Conservation (phyloP, 2,888 invertebrate genomes). For the Keiferia lycopersicella region DNA sequence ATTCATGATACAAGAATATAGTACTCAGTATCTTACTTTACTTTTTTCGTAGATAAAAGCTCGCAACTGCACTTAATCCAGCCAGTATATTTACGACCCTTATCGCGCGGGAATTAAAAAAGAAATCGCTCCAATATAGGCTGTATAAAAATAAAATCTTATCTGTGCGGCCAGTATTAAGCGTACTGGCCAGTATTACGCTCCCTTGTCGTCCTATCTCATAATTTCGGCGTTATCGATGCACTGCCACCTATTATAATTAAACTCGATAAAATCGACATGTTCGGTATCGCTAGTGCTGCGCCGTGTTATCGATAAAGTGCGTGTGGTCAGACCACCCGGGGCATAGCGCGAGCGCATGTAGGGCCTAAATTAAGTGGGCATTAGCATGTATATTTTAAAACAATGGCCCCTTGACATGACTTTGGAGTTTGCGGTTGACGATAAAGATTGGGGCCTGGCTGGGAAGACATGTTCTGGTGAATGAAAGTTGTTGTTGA, state of each 20-base stretch:
- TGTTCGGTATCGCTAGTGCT: slow-evolving; percentile 47
- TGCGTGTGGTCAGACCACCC: slow-evolving; percentile 55
- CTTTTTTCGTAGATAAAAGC: slow-evolving; percentile 14
- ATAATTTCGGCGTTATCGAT: slow-evolving; percentile 42
- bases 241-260: slow-evolving; percentile 51
- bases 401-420: slow-evolving; percentile 41
- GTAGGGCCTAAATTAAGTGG: slow-evolving; percentile 43
- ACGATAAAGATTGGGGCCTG: slow-evolving; percentile 12
- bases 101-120: slow-evolving; percentile 22
- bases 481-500: neutral
- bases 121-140: slow-evolving; percentile 15
- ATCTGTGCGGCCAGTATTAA: slow-evolving; percentile 22
- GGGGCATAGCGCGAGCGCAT: slow-evolving; percentile 37
- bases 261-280: slow-evolving; percentile 57
- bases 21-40: neutral
- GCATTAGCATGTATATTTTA: slow-evolving; percentile 45
- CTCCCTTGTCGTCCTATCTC: slow-evolving; percentile 42
- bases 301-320: slow-evolving; percentile 35
- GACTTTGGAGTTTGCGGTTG: slow-evolving; percentile 22
- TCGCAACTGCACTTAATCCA: slow-evolving; percentile 14
- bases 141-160: slow-evolving; percentile 24
- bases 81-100: slow-evolving; percentile 17
- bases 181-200: slow-evolving; percentile 34
- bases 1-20: neutral
- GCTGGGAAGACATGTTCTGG: neutral